phyloP scores from a whole-genome alignment of 1,140 invertebrate genomes.

The Macrostomum lignano region DNA sequence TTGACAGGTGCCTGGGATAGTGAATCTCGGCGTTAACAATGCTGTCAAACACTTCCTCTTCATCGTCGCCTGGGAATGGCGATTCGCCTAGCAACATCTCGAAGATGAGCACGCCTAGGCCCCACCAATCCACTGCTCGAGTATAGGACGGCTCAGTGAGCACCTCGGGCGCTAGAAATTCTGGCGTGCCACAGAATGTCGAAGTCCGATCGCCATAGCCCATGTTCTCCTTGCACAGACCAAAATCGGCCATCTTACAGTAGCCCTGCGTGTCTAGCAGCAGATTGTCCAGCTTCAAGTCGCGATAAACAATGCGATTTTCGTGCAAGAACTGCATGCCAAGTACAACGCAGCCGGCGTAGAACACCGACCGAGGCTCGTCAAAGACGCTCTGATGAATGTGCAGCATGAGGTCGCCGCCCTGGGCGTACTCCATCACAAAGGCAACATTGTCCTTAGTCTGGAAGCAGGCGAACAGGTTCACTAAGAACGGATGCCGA shows the following conservation, averaged over 20 bases:
- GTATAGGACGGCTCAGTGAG: slow-evolving; percentile 92
- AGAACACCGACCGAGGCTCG: slow-evolving; percentile 83
- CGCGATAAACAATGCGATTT: slow-evolving; percentile 93
- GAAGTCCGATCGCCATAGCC: slow-evolving; percentile 77
- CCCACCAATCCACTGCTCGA: slow-evolving; percentile 98
- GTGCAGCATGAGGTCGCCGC: slow-evolving; percentile 99
- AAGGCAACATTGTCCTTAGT: slow-evolving; percentile 83
- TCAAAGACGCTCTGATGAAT: slow-evolving; percentile 95
- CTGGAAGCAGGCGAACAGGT: slow-evolving; percentile 93
- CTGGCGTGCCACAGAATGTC: slow-evolving; percentile 95
- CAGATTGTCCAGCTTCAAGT: too few relatives aligned
- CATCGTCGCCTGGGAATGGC: slow-evolving; percentile 95
- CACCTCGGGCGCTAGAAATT: slow-evolving; percentile 93
- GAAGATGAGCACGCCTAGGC: slow-evolving; percentile 89
- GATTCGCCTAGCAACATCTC: slow-evolving; percentile 99
- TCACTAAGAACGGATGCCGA: slow-evolving; percentile 74
- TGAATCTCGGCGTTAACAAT: slow-evolving; percentile 98
- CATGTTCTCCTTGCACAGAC: slow-evolving; percentile 96
- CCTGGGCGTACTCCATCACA: slow-evolving; percentile 94
- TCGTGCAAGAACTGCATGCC: slow-evolving; percentile 95
- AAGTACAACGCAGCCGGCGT: slow-evolving; percentile 88
- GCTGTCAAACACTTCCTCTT: slow-evolving; percentile 98
- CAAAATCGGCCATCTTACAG: too few relatives aligned
- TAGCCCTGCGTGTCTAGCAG: too few relatives aligned
- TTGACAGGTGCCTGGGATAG: slow-evolving; percentile 76